phyloP scores from a whole-genome alignment of 2,113 vertebrate genomes.

The Python bivittatus region DNA sequence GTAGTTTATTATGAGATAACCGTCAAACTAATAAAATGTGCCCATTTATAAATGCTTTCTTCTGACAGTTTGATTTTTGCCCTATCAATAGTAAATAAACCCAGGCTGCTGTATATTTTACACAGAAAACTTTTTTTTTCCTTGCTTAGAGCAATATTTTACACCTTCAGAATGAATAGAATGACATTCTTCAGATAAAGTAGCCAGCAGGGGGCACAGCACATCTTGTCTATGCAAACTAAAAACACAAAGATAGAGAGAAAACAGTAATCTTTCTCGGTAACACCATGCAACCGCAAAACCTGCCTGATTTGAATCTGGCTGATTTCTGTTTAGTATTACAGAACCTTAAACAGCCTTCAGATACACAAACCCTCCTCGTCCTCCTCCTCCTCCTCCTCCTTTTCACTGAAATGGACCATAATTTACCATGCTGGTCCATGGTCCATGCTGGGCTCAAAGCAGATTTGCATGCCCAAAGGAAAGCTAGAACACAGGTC shows the following conservation, averaged over 20 bases:
- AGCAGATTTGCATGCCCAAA: too few relatives aligned
- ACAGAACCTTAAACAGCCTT: neutral
- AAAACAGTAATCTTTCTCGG: neutral
- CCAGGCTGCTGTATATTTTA: neutral
- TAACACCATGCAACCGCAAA: too few relatives aligned
- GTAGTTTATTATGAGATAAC: neutral
- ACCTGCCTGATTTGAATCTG: neutral
- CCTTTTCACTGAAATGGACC: too few relatives aligned
- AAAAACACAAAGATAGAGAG: neutral
- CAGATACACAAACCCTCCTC: too few relatives aligned
- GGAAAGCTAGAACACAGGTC: too few relatives aligned
- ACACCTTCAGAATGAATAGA: neutral
- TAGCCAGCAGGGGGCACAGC: constrained; percentile 38
- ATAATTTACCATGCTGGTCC: too few relatives aligned
- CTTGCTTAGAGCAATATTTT: neutral
- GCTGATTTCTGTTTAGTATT: neutral
- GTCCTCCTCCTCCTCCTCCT: too few relatives aligned
- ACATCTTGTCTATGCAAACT: constrained; percentile 3
- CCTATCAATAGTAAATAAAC: neutral
- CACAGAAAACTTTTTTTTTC: neutral
- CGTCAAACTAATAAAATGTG: neutral
- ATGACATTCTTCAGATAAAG: fast-evolving
- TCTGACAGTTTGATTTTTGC: neutral
- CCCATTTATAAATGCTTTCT: neutral
- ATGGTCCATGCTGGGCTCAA: too few relatives aligned